Evolutionary conservation across 30 jellyfish, hydroid and myxozoan genomes (phyloP).

Genomic region (Aurelia coerulea): DNA sequence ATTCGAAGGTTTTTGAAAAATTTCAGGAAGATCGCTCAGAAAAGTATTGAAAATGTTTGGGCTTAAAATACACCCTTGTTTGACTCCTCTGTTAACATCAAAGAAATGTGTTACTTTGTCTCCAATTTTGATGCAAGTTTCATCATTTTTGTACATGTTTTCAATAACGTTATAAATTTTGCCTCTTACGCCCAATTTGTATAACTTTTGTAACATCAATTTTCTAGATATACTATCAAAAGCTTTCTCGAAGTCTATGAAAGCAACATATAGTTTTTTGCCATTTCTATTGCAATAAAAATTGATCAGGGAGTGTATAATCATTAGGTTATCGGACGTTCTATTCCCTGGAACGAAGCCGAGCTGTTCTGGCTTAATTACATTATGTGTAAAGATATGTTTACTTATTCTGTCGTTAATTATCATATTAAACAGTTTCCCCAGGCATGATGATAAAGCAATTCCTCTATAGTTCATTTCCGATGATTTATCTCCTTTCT

Average conservation of each 20-base stretch:
- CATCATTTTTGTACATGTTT: neutral
- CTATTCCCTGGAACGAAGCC: neutral
- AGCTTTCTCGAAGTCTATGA: neutral
- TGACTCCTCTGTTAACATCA: conserved; percentile 16
- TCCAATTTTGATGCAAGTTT: neutral
- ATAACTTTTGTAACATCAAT: neutral
- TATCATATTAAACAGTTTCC: conserved; percentile 11
- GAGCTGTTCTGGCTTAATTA: neutral
- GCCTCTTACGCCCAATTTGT: neutral
- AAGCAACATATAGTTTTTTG: neutral
- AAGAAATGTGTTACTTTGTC: neutral
- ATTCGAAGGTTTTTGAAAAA: neutral
- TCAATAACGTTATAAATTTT: neutral
- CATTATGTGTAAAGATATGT: neutral
- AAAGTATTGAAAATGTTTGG: conserved; percentile 16
- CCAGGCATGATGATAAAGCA: conserved; percentile 4
- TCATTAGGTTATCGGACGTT: neutral
- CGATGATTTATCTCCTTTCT: conserved; percentile 1
- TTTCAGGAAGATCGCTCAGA: conserved; percentile 25
- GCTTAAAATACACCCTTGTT: conserved; percentile 35
- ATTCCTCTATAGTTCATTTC: neutral
- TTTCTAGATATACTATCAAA: neutral
- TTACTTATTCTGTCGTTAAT: neutral
- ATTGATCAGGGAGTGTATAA: neutral
- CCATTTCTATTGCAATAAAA: neutral